Percentiles rank a stretch among this genome's conserved stretches.
Evolutionary conservation across 2,797 vertebrate species (phyloP).

Genomic region (Cyprinella venusta): DNA sequence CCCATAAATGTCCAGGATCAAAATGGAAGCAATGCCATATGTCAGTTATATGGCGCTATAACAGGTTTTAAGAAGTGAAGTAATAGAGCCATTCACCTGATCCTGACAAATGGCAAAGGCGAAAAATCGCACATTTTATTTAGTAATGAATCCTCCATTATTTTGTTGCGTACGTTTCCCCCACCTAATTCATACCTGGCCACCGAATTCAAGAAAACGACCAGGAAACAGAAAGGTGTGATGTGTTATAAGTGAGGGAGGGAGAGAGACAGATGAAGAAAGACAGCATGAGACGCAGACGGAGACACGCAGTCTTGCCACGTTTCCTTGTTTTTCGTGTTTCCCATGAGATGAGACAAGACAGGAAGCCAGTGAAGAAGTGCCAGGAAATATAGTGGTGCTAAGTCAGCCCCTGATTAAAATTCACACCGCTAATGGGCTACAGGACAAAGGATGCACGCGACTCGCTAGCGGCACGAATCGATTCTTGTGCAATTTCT

Average conservation of each 20-base stretch:
- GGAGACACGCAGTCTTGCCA: slow-evolving; percentile 25
- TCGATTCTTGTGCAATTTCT: slow-evolving; percentile 43
- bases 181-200: slow-evolving; percentile 48
- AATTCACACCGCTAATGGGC: slow-evolving; percentile 54
- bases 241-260: neutral
- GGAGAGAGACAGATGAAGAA: slow-evolving; percentile 41
- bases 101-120: slow-evolving; percentile 72
- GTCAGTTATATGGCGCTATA: slow-evolving; percentile 84
- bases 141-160: slow-evolving; percentile 55
- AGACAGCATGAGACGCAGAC: slow-evolving; percentile 39
- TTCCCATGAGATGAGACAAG: slow-evolving; percentile 54
- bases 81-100: slow-evolving; percentile 83
- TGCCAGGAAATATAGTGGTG: slow-evolving; percentile 54
- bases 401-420: slow-evolving; percentile 57
- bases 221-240: slow-evolving; percentile 14
- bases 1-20: slow-evolving; percentile 82
- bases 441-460: slow-evolving; percentile 49
- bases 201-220: slow-evolving; percentile 40
- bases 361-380: slow-evolving; percentile 56
- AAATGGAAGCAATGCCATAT: slow-evolving; percentile 80
- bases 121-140: slow-evolving; percentile 52
- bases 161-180: slow-evolving; percentile 33
- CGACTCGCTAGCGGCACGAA: slow-evolving; percentile 1
- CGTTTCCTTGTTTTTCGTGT: slow-evolving; percentile 51
- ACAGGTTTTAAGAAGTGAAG: slow-evolving; percentile 80